A percentile compares a stretch with the other conserved stretches of the same genome.
Evolutionary conservation across 64 coral and sea anemone genomes (phyloP).

Genomic region (Platygyra sinensis): DNA sequence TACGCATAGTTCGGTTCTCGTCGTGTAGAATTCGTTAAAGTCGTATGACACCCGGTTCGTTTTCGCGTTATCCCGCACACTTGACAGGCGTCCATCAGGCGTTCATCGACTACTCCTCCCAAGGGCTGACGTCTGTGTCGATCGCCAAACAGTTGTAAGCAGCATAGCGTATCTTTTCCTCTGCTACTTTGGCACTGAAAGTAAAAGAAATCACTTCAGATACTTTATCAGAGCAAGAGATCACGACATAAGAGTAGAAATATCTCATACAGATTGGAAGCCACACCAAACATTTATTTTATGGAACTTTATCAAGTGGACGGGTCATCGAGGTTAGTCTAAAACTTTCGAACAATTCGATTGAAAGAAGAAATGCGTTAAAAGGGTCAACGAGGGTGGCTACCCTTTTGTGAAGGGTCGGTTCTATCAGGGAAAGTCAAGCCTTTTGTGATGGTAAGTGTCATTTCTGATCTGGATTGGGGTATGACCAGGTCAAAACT

Average conservation of each 20-base stretch:
- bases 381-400: too few relatives aligned
- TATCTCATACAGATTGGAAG: background rate
- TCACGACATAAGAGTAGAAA: background rate
- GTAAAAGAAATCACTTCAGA: background rate
- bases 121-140: conserved; percentile 92
- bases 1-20: too few relatives aligned
- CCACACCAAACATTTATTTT: background rate
- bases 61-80: background rate
- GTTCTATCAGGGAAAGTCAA: too few relatives aligned
- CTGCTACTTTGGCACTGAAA: conserved; percentile 88
- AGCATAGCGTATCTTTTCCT: conserved; percentile 96
- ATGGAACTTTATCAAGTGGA: too few relatives aligned
- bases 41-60: background rate
- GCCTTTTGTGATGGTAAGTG: too few relatives aligned
- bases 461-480: too few relatives aligned
- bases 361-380: too few relatives aligned
- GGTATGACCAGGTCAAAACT: too few relatives aligned
- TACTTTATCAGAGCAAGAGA: background rate
- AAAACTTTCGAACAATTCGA: too few relatives aligned
- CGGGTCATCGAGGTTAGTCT: too few relatives aligned
- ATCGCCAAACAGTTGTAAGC: conserved; percentile 98
- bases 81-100: too few relatives aligned
- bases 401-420: too few relatives aligned
- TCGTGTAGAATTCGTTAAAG: background rate
- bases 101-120: conserved; percentile 72